Evolutionary conservation across 2,888 invertebrate genomes (phyloP), one percentile per base, ranked within the genome.

Genomic region (Nemotelus nigrinus): DNA sequence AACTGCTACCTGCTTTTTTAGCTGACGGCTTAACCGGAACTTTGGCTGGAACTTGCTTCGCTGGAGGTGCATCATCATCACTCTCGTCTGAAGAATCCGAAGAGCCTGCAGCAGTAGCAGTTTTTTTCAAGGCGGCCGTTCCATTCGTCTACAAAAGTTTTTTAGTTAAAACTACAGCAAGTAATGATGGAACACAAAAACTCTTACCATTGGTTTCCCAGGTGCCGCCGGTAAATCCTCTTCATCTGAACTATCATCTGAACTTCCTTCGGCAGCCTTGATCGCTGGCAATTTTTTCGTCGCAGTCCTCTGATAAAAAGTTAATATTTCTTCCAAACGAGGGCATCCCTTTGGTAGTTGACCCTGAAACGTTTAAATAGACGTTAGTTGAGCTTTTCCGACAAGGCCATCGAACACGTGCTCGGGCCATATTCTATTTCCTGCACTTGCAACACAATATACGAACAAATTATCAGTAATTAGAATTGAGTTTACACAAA

Each of bases 341-440:
- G 93, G 92, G 0, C 90, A 88, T 76, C 91, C 92, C 85, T 93
- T 93, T 0, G 89, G 88, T 71, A 92, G 86, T 7, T 87, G 85
- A 81, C 89, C 89, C 94, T 94, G 86, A 81, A 90, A 90, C 80
- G 80, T 82, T 79, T 6, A 78, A 79, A 64, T 67, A 45, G 68
- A 55, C 47, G 48, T 44, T 60, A 63, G 58, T 70, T 64, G 25
- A 25, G 25, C 25, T 25, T 25, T 25, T 39, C 80, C 82, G 84
- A 86, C 87, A 88, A 53, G 5, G 2, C 3, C 6, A 64, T 25
- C 41, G 10, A 4, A 55, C 71, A 71, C 57, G 71, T 71, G 71
- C 55, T 55, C 7, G 55, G 55, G 55, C 71, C 71, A 71, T 71
- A 48, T 53, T 39, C 44, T 10, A 50, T 25, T 25, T 25, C 25